phyloP scores from a whole-genome alignment of 2,797 vertebrate genomes.

The Rachycentron canadum region DNA sequence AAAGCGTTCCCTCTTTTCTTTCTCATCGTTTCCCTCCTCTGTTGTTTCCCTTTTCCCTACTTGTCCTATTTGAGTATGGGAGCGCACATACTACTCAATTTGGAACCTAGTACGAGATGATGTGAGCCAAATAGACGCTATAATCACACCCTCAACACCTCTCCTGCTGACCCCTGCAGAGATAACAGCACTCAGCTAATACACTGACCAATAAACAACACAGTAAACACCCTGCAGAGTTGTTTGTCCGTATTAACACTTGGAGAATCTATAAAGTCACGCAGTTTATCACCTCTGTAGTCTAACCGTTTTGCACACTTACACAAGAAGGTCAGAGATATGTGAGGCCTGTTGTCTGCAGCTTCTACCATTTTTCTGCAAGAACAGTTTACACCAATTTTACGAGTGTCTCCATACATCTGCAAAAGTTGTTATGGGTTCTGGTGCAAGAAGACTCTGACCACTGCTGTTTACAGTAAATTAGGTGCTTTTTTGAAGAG shows the following conservation, averaged over 20 bases:
- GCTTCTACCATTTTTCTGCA: slow-evolving; percentile 12
- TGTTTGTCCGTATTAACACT: slow-evolving; percentile 57
- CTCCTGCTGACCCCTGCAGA: slow-evolving; percentile 31
- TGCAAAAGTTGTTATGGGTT: slow-evolving; percentile 23
- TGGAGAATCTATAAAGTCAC: slow-evolving; percentile 37
- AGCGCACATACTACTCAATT: slow-evolving; percentile 18
- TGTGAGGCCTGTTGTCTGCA: background rate
- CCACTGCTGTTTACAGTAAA: slow-evolving; percentile 54
- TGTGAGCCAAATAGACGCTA: slow-evolving; percentile 15
- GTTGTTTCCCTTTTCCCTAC: slow-evolving; percentile 37
- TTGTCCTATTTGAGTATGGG: background rate
- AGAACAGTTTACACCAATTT: background rate
- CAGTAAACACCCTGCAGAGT: slow-evolving; percentile 57
- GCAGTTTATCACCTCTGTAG: slow-evolving; percentile 29
- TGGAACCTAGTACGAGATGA: slow-evolving; percentile 20
- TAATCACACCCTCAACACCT: slow-evolving; percentile 11
- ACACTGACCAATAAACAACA: slow-evolving; percentile 58
- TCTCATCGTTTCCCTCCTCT: slow-evolving; percentile 12
- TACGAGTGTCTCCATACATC: slow-evolving; percentile 1
- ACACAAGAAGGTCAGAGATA: background rate
- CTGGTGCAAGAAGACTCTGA: slow-evolving; percentile 26
- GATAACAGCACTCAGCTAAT: slow-evolving; percentile 62
- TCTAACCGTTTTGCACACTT: slow-evolving; percentile 1
- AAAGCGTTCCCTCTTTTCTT: slow-evolving; percentile 29
- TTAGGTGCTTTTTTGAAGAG: slow-evolving; percentile 40